These are phyloP conservation scores for Acanthosepion esculentum DNA, from an alignment of 2,888 invertebrate genomes.

Conservation along the genomic window DNA sequence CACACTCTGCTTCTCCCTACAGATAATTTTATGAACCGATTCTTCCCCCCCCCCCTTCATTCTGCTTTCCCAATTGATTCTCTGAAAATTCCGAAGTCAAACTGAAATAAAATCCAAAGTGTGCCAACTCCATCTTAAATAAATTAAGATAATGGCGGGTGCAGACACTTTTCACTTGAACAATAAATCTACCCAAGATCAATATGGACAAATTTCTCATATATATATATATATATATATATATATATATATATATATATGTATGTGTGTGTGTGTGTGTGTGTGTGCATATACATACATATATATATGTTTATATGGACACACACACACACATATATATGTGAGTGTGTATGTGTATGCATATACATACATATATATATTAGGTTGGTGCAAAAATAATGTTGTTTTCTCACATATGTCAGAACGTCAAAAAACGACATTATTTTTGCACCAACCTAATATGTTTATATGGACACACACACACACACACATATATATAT, in stretches of 20 bases:
- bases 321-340: neutral
- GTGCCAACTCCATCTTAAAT: neutral
- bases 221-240: neutral
- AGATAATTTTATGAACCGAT: neutral
- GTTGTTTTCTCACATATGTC: too few species aligned
- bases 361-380: too few species aligned
- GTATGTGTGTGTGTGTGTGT: too few species aligned
- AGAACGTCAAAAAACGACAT: too few species aligned
- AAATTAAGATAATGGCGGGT: neutral
- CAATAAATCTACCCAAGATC: neutral
- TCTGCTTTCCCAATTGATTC: neutral
- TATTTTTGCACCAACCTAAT: too few species aligned
- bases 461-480: neutral
- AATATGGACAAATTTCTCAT: neutral
- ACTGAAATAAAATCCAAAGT: neutral
- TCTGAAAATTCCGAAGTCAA: neutral
- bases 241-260: slow-evolving; percentile 17
- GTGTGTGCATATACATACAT: too few species aligned
- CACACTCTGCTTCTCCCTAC: neutral
- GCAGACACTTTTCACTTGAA: neutral
- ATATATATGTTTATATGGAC: neutral
- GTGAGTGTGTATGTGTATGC: too few species aligned
- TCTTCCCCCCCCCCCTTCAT: too few species aligned
- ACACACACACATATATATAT: too few species aligned
- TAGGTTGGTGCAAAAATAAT: too few species aligned